Evolutionary conservation across 2,113 vertebrate species (phyloP).

Genomic region (Spheniscus mendiculus): DNA sequence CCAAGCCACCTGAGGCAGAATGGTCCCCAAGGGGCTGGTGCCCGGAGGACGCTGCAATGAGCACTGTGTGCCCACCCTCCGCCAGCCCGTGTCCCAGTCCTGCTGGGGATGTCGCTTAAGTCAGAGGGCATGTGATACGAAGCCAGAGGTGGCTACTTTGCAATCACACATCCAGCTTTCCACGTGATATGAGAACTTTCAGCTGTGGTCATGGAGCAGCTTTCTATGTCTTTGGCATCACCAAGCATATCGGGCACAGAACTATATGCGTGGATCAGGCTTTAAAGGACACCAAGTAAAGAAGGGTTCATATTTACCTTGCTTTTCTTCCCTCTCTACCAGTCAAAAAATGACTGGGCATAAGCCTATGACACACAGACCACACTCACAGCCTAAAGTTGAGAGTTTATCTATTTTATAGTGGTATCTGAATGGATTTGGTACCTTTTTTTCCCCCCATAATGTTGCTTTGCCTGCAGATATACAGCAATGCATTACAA

Average conservation of each 20-base stretch:
- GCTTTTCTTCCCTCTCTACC: background rate
- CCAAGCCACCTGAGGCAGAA: rapidly evolving
- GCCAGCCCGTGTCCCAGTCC: background rate
- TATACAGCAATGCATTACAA: background rate
- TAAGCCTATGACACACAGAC: background rate
- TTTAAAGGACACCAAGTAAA: background rate
- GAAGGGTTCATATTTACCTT: background rate
- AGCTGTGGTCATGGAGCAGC: background rate
- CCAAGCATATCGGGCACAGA: background rate
- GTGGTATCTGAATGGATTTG: background rate
- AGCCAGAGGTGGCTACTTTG: background rate
- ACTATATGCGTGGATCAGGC: background rate
- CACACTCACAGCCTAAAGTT: background rate
- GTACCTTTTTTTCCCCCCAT: rapidly evolving
- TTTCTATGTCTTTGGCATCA: background rate
- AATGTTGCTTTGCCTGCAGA: background rate
- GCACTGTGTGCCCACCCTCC: background rate
- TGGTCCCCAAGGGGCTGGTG: background rate
- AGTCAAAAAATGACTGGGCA: background rate
- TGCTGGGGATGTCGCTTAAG: background rate
- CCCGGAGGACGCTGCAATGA: background rate
- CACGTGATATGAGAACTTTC: background rate
- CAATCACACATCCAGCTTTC: background rate
- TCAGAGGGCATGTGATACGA: rapidly evolving
- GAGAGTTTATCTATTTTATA: background rate